Evolutionary conservation across 1,140 invertebrate genomes (phyloP), one percentile per base, ranked within the genome.

Genomic region (Chrysoperla carnea): DNA sequence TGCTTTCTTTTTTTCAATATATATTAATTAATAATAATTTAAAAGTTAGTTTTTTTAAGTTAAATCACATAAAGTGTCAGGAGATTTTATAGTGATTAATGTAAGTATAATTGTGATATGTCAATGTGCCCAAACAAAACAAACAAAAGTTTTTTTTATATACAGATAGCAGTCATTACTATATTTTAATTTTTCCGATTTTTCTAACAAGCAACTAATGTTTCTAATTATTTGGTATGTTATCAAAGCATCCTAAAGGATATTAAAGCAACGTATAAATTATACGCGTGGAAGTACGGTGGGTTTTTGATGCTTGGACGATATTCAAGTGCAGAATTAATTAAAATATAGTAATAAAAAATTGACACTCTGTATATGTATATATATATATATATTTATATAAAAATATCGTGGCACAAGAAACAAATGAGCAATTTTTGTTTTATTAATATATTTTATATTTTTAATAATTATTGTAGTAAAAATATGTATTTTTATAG

Each of bases 221-320:
- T 23, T 3, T 23, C 17, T 23, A 3, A 3, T 3, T 23, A 23
- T 23, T 23, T 23, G 17, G 17, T 23, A 23, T 23, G 2, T 23
- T 23, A 23, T 23, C 17, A 23, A 23, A 23, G 17, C 17, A 23
- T 23, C 17, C 17, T 23, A 23, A 23, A 23, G 5, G 5, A 23
- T 23, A 3, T 23, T 23, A 23, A 23, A 23, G 17, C 17, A 5
- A 23, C 17, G 17, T 23, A 23, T 23, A 3, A 23, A 23, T 3
- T 23, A 23, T 23, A 23, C 17, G 17, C 17, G 17, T 23, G 17
- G 17, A 23, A 23, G 17, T 23, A 23, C 17, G 17, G 17, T 23
- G 17, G 17, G 17, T 23, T 23, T 23, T 23, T 23, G 17, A 39
- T 29, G 40, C 40, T 45, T 33, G 40, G 40, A 48, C 41, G 46